Conservation (phyloP, 92 coral and sea anemone species). For the Palythoa grandiflora region DNA sequence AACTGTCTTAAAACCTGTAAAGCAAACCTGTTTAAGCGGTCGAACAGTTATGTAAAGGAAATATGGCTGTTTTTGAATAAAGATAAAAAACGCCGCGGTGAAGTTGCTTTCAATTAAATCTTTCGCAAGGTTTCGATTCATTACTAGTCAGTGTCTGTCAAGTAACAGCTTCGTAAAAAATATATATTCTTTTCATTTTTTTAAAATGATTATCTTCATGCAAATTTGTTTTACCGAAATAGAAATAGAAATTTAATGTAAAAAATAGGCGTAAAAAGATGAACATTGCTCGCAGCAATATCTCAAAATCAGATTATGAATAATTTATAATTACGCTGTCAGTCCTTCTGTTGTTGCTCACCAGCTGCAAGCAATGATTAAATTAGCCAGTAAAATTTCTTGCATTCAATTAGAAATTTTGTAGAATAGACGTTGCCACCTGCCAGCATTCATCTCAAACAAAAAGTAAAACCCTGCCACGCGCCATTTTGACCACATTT, state of each 20-base stretch:
- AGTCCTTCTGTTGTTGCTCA: conserved; percentile 24
- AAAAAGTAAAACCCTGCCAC: conserved; percentile 20
- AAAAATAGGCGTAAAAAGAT: not conserved
- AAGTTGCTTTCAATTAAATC: not conserved
- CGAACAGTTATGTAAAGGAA: not conserved
- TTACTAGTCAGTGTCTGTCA: not conserved
- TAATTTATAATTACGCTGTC: conserved; percentile 26
- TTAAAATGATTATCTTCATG: not conserved
- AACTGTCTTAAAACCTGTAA: not conserved
- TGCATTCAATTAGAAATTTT: conserved; percentile 48
- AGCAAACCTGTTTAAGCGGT: not conserved
- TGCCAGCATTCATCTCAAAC: conserved; percentile 43
- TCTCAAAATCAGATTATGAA: conserved; percentile 27
- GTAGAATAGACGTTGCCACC: conserved; percentile 33
- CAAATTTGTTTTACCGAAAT: not conserved
- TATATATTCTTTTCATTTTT: not conserved
- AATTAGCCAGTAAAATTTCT: conserved; percentile 49
- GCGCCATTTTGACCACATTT: conserved; percentile 33
- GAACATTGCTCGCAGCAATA: not conserved
- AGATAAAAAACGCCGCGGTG: conserved; percentile 5
- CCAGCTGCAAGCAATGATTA: conserved; percentile 54
- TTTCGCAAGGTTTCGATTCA: not conserved
- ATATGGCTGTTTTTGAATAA: not conserved
- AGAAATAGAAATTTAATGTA: not conserved
- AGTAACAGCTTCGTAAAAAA: not conserved